Percentiles rank a stretch among this genome's conserved stretches.
Evolutionary conservation across 1,140 invertebrate species (phyloP).

Genomic region (Papilio polyxenes): DNA sequence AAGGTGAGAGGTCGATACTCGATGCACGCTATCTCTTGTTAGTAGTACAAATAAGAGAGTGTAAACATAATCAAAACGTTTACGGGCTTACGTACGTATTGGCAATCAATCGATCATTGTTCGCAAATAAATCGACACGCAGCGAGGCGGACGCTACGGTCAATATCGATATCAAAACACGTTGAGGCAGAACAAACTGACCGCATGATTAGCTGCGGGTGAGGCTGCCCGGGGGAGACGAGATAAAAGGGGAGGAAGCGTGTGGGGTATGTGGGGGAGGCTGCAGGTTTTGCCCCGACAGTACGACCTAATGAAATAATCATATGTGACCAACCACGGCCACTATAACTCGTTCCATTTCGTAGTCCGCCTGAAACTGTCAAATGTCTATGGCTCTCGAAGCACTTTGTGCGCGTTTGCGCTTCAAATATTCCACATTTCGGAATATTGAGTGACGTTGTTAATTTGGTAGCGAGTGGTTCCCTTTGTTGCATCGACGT

Average conservation of each 20-base stretch:
- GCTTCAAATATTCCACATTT: conserved; percentile 15
- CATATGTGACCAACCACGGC: conserved; percentile 74
- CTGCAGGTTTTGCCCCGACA: conserved; percentile 73
- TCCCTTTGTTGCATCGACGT: neutral
- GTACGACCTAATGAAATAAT: conserved; percentile 80
- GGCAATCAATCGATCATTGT: conserved; percentile 79
- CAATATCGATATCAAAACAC: conserved; percentile 81
- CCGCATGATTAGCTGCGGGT: conserved; percentile 79
- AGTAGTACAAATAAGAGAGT: conserved; percentile 64
- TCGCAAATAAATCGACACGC: conserved; percentile 79
- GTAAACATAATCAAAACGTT: conserved; percentile 78
- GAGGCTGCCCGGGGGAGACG: conserved; percentile 50
- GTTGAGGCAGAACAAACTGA: conserved; percentile 80
- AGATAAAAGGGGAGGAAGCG: conserved; percentile 41
- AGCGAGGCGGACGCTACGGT: conserved; percentile 75
- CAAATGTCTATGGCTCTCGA: conserved; percentile 21
- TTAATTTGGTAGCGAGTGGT: conserved; percentile 5
- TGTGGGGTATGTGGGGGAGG: conserved; percentile 31
- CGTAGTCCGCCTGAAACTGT: conserved; percentile 47
- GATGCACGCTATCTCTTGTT: conserved; percentile 49
- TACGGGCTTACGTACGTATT: conserved; percentile 70
- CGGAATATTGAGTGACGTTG: conserved; percentile 10
- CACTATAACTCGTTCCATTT: conserved; percentile 58
- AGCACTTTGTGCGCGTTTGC: conserved; percentile 21
- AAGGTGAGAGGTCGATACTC: conserved; percentile 33